Conservation (phyloP, 2,113 vertebrate species). For the Herpetotheres cachinnans region DNA sequence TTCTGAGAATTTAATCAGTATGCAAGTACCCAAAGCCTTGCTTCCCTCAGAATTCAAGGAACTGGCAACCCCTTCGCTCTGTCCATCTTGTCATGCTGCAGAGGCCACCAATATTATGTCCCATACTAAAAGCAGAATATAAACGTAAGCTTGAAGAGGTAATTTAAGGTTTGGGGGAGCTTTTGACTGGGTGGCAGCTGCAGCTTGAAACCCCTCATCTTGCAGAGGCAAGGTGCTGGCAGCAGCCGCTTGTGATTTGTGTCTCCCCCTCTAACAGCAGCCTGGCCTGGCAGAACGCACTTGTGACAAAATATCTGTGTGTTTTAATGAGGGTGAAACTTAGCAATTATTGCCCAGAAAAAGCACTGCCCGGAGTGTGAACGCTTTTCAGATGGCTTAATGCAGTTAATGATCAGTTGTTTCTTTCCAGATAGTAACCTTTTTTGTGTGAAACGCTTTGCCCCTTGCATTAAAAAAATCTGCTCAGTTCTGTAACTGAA, state of each 20-base stretch:
- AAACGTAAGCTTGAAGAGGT: conserved; percentile 27
- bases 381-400: conserved; percentile 31
- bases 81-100: not conserved
- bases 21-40: not conserved
- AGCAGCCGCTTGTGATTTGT: conserved; percentile 47
- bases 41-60: not conserved
- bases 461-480: not conserved
- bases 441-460: not conserved
- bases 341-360: conserved; percentile 37
- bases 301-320: conserved; percentile 42
- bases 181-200: conserved; percentile 53
- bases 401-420: conserved; percentile 40
- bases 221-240: conserved; percentile 21
- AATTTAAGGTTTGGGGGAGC: conserved; percentile 5
- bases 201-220: conserved; percentile 23
- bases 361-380: conserved; percentile 11
- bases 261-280: conserved; percentile 15
- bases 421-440: not conserved
- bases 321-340: conserved; percentile 68
- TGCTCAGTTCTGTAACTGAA: not conserved
- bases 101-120: not conserved
- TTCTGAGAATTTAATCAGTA: not conserved
- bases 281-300: conserved; percentile 50
- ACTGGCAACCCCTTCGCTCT: not conserved
- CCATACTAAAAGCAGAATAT: not conserved